These are phyloP conservation scores for Oxycera nigricornis DNA, from an alignment of 2,888 invertebrate genomes.

Conservation along the genomic window DNA sequence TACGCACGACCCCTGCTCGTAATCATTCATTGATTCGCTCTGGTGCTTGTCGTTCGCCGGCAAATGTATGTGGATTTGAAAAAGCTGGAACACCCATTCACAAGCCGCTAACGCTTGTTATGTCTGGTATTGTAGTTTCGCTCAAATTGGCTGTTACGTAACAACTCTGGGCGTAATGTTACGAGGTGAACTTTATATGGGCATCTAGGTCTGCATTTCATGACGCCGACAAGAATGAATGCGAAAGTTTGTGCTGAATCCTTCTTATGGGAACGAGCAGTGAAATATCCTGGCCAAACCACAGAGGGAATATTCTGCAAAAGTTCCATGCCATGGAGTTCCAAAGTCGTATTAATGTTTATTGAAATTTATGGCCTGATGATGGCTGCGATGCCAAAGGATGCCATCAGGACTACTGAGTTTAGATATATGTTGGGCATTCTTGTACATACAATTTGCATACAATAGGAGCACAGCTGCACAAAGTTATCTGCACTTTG, in stretches of 20 bases:
- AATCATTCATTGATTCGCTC: too few relatives aligned
- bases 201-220: slow-evolving; percentile 23
- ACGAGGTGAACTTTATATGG: not conserved
- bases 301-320: slow-evolving; percentile 29
- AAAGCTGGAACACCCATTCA: not conserved
- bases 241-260: slow-evolving; percentile 8
- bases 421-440: not conserved
- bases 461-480: not conserved
- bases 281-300: slow-evolving; percentile 23
- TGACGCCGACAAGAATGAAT: not conserved
- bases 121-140: not conserved
- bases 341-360: slow-evolving; percentile 37
- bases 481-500: not conserved
- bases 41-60: too few relatives aligned
- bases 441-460: not conserved
- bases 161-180: not conserved
- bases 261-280: slow-evolving; percentile 6
- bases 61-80: not conserved
- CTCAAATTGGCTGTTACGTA: not conserved
- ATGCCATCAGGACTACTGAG: slow-evolving; percentile 4
- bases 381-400: slow-evolving; percentile 1
- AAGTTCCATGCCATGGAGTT: slow-evolving; percentile 24
- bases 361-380: slow-evolving; percentile 36
- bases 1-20: too few relatives aligned
- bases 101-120: not conserved